These are phyloP conservation scores for Ophthalmolycus amberensis DNA, from an alignment of 2,113 vertebrate genomes.

Conservation along the genomic window DNA sequence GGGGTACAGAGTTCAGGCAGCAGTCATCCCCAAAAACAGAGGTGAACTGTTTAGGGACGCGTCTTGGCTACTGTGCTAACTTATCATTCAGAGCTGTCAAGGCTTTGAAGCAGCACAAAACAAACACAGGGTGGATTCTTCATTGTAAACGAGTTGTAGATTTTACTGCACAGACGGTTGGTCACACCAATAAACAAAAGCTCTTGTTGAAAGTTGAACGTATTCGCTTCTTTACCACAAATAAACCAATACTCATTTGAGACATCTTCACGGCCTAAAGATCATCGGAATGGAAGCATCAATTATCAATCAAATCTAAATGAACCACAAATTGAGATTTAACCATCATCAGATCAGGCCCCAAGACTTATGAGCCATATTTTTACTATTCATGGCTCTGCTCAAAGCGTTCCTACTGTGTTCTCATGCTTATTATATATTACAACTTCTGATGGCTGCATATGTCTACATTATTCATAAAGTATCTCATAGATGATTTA, in stretches of 20 bases:
- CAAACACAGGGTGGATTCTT: constrained; percentile 27
- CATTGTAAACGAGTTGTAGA: constrained; percentile 1
- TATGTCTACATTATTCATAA: constrained; percentile 59
- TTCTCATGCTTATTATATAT: constrained; percentile 42
- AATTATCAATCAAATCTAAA: constrained; percentile 29
- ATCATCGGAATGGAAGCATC: not conserved
- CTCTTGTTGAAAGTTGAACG: not conserved
- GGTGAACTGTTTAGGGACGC: constrained; percentile 73
- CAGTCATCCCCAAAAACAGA: constrained; percentile 78
- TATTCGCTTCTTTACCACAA: not conserved
- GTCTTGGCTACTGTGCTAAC: constrained; percentile 51
- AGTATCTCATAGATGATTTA: constrained; percentile 60
- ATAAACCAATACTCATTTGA: not conserved
- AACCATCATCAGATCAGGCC: not conserved
- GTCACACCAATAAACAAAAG: constrained; percentile 14
- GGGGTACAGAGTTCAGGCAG: constrained; percentile 82
- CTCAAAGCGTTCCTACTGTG: constrained; percentile 36
- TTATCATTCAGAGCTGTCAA: constrained; percentile 48
- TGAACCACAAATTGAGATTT: constrained; percentile 28
- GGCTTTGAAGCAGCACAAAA: constrained; percentile 32
- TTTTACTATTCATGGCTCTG: constrained; percentile 15
- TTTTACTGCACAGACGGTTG: not conserved
- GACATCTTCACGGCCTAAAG: not conserved
- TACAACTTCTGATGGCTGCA: constrained; percentile 41
- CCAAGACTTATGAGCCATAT: constrained; percentile 5